phyloP scores from a whole-genome alignment of 1,140 invertebrate species.

The Macrobrachium rosenbergii region DNA sequence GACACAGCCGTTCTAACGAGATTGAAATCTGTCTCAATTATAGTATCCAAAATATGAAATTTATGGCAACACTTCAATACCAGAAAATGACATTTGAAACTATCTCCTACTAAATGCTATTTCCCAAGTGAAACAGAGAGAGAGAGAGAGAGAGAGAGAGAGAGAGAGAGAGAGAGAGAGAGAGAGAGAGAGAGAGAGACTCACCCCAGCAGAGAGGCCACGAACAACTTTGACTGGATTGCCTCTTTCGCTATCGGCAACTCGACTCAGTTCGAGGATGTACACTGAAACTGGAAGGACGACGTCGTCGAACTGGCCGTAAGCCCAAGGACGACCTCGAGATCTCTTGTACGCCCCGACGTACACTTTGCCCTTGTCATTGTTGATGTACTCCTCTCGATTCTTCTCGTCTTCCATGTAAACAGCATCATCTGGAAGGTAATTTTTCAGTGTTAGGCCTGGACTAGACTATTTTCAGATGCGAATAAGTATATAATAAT shows the following conservation, averaged over 20 bases:
- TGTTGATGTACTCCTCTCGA: slow-evolving; percentile 80
- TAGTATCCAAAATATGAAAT: no score
- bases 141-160: no score
- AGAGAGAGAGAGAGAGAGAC: slow-evolving; percentile 33
- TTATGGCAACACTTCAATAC: no score
- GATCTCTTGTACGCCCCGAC: slow-evolving; percentile 78
- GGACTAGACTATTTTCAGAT: no score
- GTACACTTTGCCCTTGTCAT: slow-evolving; percentile 84
- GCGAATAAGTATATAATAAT: no score
- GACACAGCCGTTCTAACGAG: no score
- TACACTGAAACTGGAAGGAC: slow-evolving; percentile 78
- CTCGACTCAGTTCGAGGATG: slow-evolving; percentile 75
- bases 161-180: not conserved
- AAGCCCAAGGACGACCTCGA: slow-evolving; percentile 81
- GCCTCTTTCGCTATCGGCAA: slow-evolving; percentile 78
- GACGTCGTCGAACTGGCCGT: slow-evolving; percentile 81
- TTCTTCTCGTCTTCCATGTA: slow-evolving; percentile 78
- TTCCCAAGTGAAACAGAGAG: slow-evolving; percentile 6
- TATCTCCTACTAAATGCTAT: not conserved
- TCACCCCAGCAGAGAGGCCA: slow-evolving; percentile 81
- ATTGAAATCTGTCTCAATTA: no score
- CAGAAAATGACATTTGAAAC: not conserved
- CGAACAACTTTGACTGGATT: slow-evolving; percentile 81
- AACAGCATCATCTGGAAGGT: slow-evolving; percentile 75
- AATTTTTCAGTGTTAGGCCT: not conserved